Percentiles rank a stretch among this genome's conserved stretches.
Conservation (phyloP, 2,888 invertebrate species). For the Dynastes maya region DNA sequence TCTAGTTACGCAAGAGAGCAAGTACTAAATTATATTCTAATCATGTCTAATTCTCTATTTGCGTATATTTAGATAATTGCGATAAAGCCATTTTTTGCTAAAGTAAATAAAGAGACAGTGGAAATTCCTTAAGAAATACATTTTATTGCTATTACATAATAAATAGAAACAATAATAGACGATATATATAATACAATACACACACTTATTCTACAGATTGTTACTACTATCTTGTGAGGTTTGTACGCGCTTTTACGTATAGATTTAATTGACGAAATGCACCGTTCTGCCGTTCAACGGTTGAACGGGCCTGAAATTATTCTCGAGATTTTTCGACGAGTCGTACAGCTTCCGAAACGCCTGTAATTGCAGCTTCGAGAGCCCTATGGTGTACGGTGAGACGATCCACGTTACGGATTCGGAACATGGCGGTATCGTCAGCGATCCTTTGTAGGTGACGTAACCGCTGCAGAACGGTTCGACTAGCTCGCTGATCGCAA, state of each 20-base stretch:
- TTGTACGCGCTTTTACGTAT: background rate
- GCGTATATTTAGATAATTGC: too few relatives aligned
- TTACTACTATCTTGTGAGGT: too few relatives aligned
- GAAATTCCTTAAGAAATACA: too few relatives aligned
- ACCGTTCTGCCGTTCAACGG: constrained; percentile 55
- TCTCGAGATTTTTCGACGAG: constrained; percentile 51
- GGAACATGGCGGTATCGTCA: constrained; percentile 84
- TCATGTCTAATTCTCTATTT: too few relatives aligned
- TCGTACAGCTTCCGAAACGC: constrained; percentile 54
- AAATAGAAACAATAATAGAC: constrained; percentile 2
- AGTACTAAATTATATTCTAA: too few relatives aligned
- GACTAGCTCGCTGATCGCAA: constrained; percentile 50
- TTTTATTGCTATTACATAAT: background rate
- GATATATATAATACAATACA: background rate
- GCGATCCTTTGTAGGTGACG: constrained; percentile 79
- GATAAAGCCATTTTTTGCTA: too few relatives aligned
- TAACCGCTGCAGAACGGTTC: constrained; percentile 55
- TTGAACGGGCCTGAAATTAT: constrained; percentile 58
- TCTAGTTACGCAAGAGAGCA: too few relatives aligned
- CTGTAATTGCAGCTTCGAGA: constrained; percentile 76
- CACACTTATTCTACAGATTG: background rate
- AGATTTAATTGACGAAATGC: constrained; percentile 47
- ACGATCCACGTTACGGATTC: constrained; percentile 85
- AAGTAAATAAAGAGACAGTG: too few relatives aligned
- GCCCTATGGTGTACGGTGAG: constrained; percentile 79